Percentiles rank a stretch among this genome's conserved stretches.
Conservation (phyloP, 2,113 vertebrate genomes). For the Psettodes erumei region DNA sequence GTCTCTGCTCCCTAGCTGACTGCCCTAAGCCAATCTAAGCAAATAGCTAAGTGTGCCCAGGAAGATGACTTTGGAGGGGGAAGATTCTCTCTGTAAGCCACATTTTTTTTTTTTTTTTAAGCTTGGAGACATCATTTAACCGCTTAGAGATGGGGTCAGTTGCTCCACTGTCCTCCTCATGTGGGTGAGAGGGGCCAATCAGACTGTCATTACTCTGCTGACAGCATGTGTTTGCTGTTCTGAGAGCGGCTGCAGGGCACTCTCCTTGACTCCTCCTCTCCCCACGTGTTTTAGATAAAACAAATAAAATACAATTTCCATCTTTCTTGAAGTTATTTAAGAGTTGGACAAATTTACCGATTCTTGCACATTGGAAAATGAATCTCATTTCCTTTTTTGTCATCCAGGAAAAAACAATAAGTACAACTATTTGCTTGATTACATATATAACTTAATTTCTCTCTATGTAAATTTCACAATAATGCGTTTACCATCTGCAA, state of each 20-base stretch:
- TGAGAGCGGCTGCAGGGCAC: constrained; percentile 42
- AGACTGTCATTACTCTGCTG: constrained; percentile 54
- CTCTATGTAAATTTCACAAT: background rate
- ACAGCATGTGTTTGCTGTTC: constrained; percentile 60
- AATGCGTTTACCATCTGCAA: constrained; percentile 38
- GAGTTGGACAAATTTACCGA: constrained; percentile 16
- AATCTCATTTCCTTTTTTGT: background rate
- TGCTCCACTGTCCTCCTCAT: constrained; percentile 35
- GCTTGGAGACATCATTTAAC: constrained; percentile 45
- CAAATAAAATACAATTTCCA: constrained; percentile 13
- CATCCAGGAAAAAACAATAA: constrained; percentile 7
- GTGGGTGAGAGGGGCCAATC: constrained; percentile 42
- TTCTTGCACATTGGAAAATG: background rate
- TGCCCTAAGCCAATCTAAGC: constrained; percentile 55
- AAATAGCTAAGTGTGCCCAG: constrained; percentile 47
- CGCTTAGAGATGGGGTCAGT: constrained; percentile 27
- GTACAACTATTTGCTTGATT: constrained; percentile 3
- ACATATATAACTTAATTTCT: constrained; percentile 11
- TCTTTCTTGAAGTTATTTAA: constrained; percentile 16
- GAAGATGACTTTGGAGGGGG: constrained; percentile 39
- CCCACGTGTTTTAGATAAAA: constrained; percentile 49
- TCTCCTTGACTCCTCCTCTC: constrained; percentile 24
- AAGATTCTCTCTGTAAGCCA: constrained; percentile 44
- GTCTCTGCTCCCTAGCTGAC: constrained; percentile 25
- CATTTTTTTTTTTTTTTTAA: constrained; percentile 27